A percentile compares a stretch with the other conserved stretches of the same genome.
These are phyloP conservation scores for Exephanes ischioxanthus DNA, from an alignment of 2,888 invertebrate species.

Conservation along the genomic window DNA sequence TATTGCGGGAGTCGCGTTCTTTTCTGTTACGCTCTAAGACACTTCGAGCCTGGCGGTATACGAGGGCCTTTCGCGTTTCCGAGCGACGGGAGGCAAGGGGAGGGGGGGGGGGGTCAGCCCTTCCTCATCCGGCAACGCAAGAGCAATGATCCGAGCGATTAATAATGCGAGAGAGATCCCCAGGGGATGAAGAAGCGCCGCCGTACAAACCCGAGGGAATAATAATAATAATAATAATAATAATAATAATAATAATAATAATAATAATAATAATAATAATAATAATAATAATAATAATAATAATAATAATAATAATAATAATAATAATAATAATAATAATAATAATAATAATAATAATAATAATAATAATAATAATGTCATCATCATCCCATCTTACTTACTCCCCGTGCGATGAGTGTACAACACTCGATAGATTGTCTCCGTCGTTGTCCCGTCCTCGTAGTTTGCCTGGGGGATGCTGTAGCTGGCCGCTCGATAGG, in stretches of 20 bases:
- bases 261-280: too few relatives aligned
- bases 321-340: too few relatives aligned
- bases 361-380: too few relatives aligned
- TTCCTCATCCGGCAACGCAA: constrained; percentile 69
- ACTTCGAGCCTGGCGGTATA: constrained; percentile 46
- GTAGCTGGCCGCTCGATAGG: constrained; percentile 40
- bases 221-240: too few relatives aligned
- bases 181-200: constrained; percentile 33
- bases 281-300: too few relatives aligned
- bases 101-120: constrained; percentile 58
- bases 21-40: constrained; percentile 67
- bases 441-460: constrained; percentile 20
- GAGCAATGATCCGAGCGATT: constrained; percentile 65
- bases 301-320: too few relatives aligned
- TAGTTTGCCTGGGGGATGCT: constrained; percentile 34
- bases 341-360: neutral
- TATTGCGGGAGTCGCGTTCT: constrained; percentile 65
- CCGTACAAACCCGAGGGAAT: neutral
- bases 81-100: neutral
- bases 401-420: constrained; percentile 4
- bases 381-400: constrained; percentile 20
- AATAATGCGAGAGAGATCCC: constrained; percentile 52
- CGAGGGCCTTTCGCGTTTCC: constrained; percentile 10
- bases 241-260: too few relatives aligned
- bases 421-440: constrained; percentile 38